Conservation (phyloP, 2,888 invertebrate species). For the Eubasilissa splendida region DNA sequence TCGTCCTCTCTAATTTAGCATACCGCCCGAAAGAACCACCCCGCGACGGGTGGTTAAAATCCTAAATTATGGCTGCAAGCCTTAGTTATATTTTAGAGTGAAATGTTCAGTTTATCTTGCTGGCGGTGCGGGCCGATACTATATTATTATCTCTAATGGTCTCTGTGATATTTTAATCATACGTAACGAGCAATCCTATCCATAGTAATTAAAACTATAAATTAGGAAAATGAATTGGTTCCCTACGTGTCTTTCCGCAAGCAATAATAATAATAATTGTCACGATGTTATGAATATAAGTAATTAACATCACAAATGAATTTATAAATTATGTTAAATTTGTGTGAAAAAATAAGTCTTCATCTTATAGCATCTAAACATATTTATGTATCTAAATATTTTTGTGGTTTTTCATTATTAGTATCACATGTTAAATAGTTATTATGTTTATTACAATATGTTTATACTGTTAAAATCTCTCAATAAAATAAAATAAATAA, state of each 20-base stretch:
- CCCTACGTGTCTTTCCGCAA: not conserved
- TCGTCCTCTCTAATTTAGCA: slow-evolving; percentile 33
- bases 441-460: too few relatives aligned
- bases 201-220: slow-evolving; percentile 32
- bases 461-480: too few relatives aligned
- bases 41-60: slow-evolving; percentile 9
- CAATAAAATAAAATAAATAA: too few relatives aligned
- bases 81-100: slow-evolving; percentile 23
- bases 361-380: too few relatives aligned
- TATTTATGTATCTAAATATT: too few relatives aligned
- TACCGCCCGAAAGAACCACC: not conserved
- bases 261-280: too few relatives aligned
- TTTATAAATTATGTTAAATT: too few relatives aligned
- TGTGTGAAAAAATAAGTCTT: too few relatives aligned
- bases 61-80: slow-evolving; percentile 36
- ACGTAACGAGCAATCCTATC: slow-evolving; percentile 1
- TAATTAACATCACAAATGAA: too few relatives aligned
- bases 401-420: too few relatives aligned
- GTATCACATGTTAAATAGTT: too few relatives aligned
- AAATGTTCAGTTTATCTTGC: slow-evolving; percentile 23
- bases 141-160: slow-evolving; percentile 36
- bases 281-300: too few relatives aligned
- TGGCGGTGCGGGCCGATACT: slow-evolving; percentile 20
- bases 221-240: not conserved
- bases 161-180: slow-evolving; percentile 24